These are phyloP conservation scores for Porites divaricata DNA, from an alignment of 92 coral and sea anemone species.

Conservation along the genomic window DNA sequence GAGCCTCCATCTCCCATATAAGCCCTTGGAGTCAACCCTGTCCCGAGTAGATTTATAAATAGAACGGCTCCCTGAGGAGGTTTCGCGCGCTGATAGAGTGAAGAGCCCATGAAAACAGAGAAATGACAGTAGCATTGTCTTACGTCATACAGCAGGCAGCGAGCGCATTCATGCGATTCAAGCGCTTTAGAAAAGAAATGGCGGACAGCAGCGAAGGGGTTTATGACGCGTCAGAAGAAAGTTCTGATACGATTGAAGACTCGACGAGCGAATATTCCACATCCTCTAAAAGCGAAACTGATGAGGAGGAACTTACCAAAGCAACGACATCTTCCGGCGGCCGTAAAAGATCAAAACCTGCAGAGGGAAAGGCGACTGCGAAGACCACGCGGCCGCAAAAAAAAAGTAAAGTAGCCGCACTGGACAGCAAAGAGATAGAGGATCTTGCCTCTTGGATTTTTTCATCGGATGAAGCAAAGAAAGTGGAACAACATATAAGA, in stretches of 20 bases:
- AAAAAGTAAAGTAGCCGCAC: not conserved
- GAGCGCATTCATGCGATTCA: no score
- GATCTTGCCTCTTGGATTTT: not conserved
- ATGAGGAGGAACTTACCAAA: not conserved
- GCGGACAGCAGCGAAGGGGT: not conserved
- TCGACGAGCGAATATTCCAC: not conserved
- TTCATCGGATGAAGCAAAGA: not conserved
- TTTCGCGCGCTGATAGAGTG: no score
- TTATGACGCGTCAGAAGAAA: not conserved
- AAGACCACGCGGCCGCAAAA: no score
- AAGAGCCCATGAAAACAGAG: no score
- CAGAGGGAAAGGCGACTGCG: not conserved
- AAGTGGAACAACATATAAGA: not conserved
- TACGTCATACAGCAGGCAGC: no score
- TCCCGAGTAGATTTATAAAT: no score
- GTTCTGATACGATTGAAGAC: no score
- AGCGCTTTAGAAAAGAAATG: not conserved
- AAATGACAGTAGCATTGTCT: no score
- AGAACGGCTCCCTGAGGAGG: no score
- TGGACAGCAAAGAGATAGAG: slow-evolving; percentile 3
- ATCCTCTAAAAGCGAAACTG: not conserved
- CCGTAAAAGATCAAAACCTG: not conserved
- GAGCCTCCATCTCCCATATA: no score
- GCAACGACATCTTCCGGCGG: not conserved
- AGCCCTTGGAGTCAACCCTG: no score